Conservation (phyloP, 2,113 vertebrate species). For the Phalacrocorax aristotelis region DNA sequence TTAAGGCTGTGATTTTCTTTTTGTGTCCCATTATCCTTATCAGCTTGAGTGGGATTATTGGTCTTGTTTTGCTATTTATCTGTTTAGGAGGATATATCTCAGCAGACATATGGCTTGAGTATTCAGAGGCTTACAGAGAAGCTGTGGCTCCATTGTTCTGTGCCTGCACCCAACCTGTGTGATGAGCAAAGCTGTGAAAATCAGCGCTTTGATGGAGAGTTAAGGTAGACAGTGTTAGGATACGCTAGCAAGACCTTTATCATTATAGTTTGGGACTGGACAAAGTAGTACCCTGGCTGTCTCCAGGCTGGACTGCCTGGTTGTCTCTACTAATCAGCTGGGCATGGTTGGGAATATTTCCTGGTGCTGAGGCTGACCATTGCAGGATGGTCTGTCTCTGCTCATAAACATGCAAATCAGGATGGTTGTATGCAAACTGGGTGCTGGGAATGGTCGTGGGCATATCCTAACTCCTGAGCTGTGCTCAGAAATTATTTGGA, state of each 20-base stretch:
- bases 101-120: neutral
- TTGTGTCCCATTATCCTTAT: neutral
- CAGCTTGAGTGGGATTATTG: neutral
- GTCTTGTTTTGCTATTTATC: neutral
- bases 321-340: neutral
- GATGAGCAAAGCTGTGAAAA: neutral
- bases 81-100: neutral
- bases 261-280: neutral
- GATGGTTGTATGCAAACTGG: neutral
- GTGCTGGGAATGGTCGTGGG: neutral
- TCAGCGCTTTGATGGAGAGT: neutral
- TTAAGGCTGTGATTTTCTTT: neutral
- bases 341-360: neutral
- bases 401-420: neutral
- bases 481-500: neutral
- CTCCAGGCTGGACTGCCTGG: neutral
- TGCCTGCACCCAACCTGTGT: accelerated
- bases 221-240: neutral
- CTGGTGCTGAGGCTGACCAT: neutral
- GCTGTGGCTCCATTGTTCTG: neutral
- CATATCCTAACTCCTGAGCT: neutral
- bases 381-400: neutral
- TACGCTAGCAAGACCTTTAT: neutral
- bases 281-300: neutral
- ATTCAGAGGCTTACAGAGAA: neutral